phyloP scores from a whole-genome alignment of 2,888 invertebrate species.

The Timandra comae region DNA sequence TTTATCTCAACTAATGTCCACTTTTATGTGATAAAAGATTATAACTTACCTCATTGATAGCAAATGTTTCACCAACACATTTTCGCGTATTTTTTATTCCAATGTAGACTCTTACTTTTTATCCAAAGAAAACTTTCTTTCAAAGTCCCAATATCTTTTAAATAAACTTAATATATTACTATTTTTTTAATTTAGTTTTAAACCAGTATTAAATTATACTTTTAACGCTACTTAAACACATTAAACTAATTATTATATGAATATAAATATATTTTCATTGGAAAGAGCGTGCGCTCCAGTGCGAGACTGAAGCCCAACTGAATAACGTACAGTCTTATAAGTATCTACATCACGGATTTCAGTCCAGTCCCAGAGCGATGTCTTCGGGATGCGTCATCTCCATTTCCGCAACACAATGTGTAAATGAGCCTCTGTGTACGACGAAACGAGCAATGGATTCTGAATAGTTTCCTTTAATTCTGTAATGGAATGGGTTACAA shows the following conservation, averaged over 20 bases:
- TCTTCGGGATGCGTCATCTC: constrained; percentile 23
- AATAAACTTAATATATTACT: too few relatives aligned
- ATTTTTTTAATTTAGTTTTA: too few relatives aligned
- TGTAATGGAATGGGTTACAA: constrained; percentile 8
- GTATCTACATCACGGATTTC: constrained; percentile 16
- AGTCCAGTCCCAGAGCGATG: constrained; percentile 22
- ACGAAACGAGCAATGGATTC: constrained; percentile 21
- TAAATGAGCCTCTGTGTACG: constrained; percentile 1
- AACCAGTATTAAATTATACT: too few relatives aligned
- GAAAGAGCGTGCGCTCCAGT: constrained; percentile 38
- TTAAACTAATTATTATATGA: too few relatives aligned
- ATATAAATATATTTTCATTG: too few relatives aligned
- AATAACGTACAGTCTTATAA: constrained; percentile 28
- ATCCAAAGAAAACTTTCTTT: too few relatives aligned
- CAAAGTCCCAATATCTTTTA: too few relatives aligned
- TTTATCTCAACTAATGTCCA: neutral
- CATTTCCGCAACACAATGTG: constrained; percentile 28
- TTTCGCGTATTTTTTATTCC: too few relatives aligned
- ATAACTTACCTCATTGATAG: constrained; percentile 12
- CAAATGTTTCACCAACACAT: too few relatives aligned
- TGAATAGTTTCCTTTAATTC: constrained; percentile 10
- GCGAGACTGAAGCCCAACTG: constrained; percentile 53
- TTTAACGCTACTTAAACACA: too few relatives aligned
- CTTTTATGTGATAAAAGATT: constrained; percentile 5
- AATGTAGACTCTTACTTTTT: constrained; percentile 2